Evolutionary conservation across 2,797 vertebrate species (phyloP), one percentile per base, ranked within the genome.

Genomic region (Arctocebus calabarensis): DNA sequence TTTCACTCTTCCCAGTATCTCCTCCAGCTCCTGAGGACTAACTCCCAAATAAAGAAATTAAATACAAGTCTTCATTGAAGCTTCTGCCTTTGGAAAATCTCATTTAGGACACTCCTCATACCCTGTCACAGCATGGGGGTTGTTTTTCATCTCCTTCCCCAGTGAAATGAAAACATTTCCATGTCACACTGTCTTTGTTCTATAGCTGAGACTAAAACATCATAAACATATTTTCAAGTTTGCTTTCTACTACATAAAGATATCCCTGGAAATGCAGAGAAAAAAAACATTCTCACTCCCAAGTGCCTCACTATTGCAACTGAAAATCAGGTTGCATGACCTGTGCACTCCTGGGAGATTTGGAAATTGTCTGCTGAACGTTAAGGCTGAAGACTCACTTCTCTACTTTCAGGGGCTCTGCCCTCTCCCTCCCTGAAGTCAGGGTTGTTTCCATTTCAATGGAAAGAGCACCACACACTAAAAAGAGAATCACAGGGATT

Each of bases 291-390:
- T 37, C 32, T 91, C n/a, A 32, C 32, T 75, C 77, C 85, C 43
- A 88, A 90, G 40, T 59, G n/a, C 66, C 74, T 93, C 59, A 22
- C 4, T 64, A 40, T 70, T 83, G 34, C 52, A 88, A 74, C 14
- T 78, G 29, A 81, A 97, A 95, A 78, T 66, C n/a, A 29, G 68
- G 13, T 94, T 87, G 74, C 23, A 55, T 92, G 88, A 81, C 64
- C 52, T 96, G 93, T 59, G 37, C 34, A 59, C 7, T 32, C 62
- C 23, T 75, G 23, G 88, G 62, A 90, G 73, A 88, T 74, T 78
- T 95, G n/a, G 88, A 82, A 88, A 55, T n/a, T 90, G 25, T 91
- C 20, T 55, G 1, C 82, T 71, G 62, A 88, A 83, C 11, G 52
- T 43, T 78, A 81, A 86, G 90, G 23, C 52, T 37, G 27, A 95